phyloP scores from a whole-genome alignment of 2,888 invertebrate species.

The Dryobotodes eremita region DNA sequence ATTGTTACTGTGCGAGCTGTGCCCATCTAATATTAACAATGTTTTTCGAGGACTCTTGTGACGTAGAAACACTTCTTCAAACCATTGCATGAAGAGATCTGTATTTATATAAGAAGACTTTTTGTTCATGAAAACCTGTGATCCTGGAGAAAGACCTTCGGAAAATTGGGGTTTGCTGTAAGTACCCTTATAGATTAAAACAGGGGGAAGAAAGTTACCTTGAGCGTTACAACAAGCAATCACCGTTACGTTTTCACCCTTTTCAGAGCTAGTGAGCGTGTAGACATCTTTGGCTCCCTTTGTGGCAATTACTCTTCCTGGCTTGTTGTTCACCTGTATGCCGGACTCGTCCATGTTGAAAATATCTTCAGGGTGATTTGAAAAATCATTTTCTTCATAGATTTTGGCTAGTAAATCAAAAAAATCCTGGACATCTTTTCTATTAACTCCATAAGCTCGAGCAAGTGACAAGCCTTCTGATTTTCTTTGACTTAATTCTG shows the following conservation, averaged over 20 bases:
- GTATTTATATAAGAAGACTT: background rate
- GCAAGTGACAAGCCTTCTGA: conserved; percentile 69
- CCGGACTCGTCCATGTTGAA: conserved; percentile 77
- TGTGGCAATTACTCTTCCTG: conserved; percentile 72
- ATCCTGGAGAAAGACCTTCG: conserved; percentile 25
- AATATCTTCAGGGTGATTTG: conserved; percentile 68
- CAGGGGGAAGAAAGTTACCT: conserved; percentile 58
- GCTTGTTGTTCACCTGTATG: conserved; percentile 72
- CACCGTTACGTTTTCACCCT: conserved; percentile 69
- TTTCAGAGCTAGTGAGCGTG: conserved; percentile 46
- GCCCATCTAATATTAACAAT: conserved; percentile 1
- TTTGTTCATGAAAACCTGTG: background rate
- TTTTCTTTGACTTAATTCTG: conserved; percentile 58
- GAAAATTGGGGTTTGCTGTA: conserved; percentile 35
- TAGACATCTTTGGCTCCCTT: conserved; percentile 69
- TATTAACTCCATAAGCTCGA: background rate
- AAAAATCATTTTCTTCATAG: conserved; percentile 64
- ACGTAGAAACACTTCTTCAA: background rate
- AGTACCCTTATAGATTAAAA: conserved; percentile 35
- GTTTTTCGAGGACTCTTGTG: background rate
- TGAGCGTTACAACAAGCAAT: conserved; percentile 74
- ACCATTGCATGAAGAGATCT: background rate
- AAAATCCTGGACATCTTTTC: conserved; percentile 42
- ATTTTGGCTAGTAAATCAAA: conserved; percentile 63
- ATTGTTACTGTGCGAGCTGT: background rate